Conservation (phyloP, 2,113 vertebrate genomes). For the Tragelaphus scriptus region DNA sequence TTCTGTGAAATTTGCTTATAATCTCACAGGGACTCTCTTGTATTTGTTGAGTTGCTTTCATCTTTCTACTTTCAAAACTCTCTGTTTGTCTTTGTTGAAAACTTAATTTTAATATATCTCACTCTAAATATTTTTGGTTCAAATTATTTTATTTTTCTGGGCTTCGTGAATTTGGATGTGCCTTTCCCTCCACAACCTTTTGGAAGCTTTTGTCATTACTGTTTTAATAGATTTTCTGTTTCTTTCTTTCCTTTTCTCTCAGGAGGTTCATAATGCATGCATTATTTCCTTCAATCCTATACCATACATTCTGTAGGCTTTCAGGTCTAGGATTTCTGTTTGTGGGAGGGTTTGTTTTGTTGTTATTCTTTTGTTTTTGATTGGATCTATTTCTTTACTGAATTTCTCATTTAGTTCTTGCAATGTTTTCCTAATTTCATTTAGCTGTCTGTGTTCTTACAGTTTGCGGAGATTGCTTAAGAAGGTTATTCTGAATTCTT, state of each 20-base stretch:
- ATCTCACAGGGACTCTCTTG: background rate
- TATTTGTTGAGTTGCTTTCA: background rate
- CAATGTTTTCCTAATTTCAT: background rate
- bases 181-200: background rate
- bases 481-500: background rate
- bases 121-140: background rate
- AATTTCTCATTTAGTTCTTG: background rate
- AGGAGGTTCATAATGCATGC: background rate
- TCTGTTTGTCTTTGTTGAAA: background rate
- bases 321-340: background rate
- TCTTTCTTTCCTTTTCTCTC: background rate
- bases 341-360: background rate
- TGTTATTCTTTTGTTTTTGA: background rate
- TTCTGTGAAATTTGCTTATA: background rate
- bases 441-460: background rate
- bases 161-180: background rate
- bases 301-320: background rate
- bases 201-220: background rate
- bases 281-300: background rate
- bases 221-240: background rate
- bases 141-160: background rate
- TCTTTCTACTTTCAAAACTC: background rate
- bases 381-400: background rate
- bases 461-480: background rate
- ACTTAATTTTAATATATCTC: background rate